Evolutionary conservation across 1,140 invertebrate genomes (phyloP).

Genomic region (Alviniconcha marisindica): DNA sequence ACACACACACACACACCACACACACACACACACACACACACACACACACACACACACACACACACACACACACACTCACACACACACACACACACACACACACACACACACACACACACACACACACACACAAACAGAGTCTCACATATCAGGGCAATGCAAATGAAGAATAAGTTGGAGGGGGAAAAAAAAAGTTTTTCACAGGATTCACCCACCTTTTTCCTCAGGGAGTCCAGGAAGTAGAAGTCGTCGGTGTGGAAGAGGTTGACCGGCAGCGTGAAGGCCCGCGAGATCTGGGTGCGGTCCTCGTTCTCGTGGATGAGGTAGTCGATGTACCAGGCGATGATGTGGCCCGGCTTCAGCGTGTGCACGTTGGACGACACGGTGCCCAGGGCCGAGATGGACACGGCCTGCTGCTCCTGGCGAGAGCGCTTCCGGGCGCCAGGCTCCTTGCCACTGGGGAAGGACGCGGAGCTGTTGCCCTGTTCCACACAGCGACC

Average conservation of each 20-base stretch:
- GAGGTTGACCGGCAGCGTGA: constrained; percentile 57
- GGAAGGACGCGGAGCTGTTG: not conserved
- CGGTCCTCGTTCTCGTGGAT: constrained; percentile 63
- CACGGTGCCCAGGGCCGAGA: not conserved
- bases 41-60: too few relatives aligned
- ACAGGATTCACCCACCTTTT: constrained; percentile 45
- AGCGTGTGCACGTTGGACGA: constrained; percentile 49
- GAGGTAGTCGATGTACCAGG: constrained; percentile 61
- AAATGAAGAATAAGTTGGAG: too few relatives aligned
- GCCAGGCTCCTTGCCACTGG: not conserved
- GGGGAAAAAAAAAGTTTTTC: too few relatives aligned
- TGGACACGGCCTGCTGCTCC: not conserved
- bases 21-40: too few relatives aligned
- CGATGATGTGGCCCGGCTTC: constrained; percentile 47
- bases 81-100: too few relatives aligned
- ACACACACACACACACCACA: too few relatives aligned
- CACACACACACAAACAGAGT: too few relatives aligned
- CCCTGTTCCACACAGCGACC: too few relatives aligned
- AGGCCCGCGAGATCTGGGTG: constrained; percentile 58
- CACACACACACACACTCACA: too few relatives aligned
- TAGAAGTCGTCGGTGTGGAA: constrained; percentile 62
- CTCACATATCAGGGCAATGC: too few relatives aligned
- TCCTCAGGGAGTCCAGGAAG: constrained; percentile 59
- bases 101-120: too few relatives aligned
- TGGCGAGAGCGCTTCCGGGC: not conserved